Percentiles rank a stretch among this genome's conserved stretches.
phyloP scores from a whole-genome alignment of 1,140 invertebrate species.

The Brachionus angularis region DNA sequence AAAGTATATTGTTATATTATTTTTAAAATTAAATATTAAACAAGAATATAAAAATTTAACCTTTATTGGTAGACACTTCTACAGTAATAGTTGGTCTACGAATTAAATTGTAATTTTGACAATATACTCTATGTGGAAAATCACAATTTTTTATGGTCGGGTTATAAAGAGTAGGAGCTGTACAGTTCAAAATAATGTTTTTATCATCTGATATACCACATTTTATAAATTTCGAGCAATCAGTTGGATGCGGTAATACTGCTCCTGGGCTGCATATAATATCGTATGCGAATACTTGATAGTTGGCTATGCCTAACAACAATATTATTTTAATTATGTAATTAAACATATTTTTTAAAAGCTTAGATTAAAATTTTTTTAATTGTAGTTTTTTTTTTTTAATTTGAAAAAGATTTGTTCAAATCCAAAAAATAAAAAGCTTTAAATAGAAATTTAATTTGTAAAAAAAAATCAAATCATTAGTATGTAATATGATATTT shows the following conservation, averaged over 20 bases:
- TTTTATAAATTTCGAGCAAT: conserved; percentile 32
- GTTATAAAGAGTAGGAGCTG: conserved; percentile 25
- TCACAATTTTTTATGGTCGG: conserved; percentile 6
- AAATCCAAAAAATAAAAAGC: too few relatives aligned
- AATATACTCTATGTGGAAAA: conserved; percentile 7
- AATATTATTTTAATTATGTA: not conserved
- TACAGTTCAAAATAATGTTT: conserved; percentile 28
- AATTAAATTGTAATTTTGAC: conserved; percentile 20
- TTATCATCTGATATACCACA: conserved; percentile 12
- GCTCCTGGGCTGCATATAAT: conserved; percentile 6
- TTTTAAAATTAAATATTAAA: not conserved
- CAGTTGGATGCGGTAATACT: conserved; percentile 28
- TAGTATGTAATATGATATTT: too few relatives aligned
- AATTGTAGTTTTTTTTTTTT: too few relatives aligned
- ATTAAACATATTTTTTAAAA: not conserved
- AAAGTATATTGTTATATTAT: not conserved
- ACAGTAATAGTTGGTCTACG: not conserved
- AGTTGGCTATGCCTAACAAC: not conserved
- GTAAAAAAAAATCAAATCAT: too few relatives aligned
- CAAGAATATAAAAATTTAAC: not conserved
- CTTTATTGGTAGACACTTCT: not conserved
- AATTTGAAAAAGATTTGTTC: too few relatives aligned
- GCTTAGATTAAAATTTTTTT: too few relatives aligned
- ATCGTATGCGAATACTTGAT: not conserved
- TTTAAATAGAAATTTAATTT: too few relatives aligned